Percentiles rank a stretch among this genome's conserved stretches.
These are phyloP conservation scores for Columba livia DNA, from an alignment of 2,113 vertebrate genomes.

Conservation along the genomic window DNA sequence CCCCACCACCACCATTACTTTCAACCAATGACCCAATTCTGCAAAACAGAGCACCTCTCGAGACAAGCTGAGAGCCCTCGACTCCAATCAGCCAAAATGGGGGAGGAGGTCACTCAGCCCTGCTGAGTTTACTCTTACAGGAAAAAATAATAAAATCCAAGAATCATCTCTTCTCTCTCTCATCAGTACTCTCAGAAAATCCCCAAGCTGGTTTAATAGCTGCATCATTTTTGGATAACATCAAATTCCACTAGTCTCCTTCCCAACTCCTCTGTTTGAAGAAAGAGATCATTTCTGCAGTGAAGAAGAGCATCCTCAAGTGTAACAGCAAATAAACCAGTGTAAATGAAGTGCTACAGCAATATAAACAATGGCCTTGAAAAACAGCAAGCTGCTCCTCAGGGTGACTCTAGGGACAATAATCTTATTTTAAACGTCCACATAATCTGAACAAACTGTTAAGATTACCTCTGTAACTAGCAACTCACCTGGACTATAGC, in stretches of 20 bases:
- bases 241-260: constrained; percentile 31
- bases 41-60: constrained; percentile 8
- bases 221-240: constrained; percentile 28
- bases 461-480: neutral
- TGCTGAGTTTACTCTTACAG: neutral
- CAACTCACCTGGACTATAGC: neutral
- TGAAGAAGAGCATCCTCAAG: constrained; percentile 31
- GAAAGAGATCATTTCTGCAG: constrained; percentile 31
- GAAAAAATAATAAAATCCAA: neutral
- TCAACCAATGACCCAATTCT: neutral
- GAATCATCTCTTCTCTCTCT: neutral
- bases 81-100: constrained; percentile 30
- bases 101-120: neutral
- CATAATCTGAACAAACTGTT: neutral
- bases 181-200: constrained; percentile 21
- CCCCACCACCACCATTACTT: neutral
- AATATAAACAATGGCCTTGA: constrained; percentile 35
- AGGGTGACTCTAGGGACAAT: neutral
- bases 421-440: neutral
- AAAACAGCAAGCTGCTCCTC: neutral
- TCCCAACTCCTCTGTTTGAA: constrained; percentile 42
- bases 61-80: neutral
- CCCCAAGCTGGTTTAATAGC: constrained; percentile 43
- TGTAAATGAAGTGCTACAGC: constrained; percentile 25
- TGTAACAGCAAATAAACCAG: constrained; percentile 53